A percentile compares a stretch with the other conserved stretches of the same genome.
phyloP scores from a whole-genome alignment of 2,888 invertebrate species.

The Melangyna quadrimaculata region DNA sequence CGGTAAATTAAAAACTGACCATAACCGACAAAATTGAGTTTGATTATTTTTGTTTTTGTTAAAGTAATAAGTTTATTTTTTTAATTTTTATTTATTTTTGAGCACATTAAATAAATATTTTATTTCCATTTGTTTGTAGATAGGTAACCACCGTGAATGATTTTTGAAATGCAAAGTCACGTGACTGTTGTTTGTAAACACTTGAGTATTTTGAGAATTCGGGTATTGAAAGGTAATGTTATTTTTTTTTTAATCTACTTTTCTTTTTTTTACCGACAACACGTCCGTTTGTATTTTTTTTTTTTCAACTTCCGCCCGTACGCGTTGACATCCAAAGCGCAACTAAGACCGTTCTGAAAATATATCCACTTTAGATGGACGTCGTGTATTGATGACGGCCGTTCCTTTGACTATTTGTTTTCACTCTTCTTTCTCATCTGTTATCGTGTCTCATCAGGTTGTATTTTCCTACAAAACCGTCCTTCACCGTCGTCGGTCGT shows the following conservation, averaged over 20 bases:
- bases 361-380: conserved; percentile 81
- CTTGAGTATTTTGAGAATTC: conserved; percentile 26
- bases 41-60: conserved; percentile 10
- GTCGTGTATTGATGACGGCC: conserved; percentile 70
- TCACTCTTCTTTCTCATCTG: conserved; percentile 37
- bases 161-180: conserved; percentile 29
- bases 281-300: background rate
- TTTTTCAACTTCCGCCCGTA: conserved; percentile 73
- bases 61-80: background rate
- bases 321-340: conserved; percentile 81
- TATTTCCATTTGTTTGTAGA: background rate
- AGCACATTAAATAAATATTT: background rate
- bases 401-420: conserved; percentile 33
- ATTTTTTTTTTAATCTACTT: background rate
- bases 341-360: conserved; percentile 78
- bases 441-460: conserved; percentile 4
- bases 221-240: conserved; percentile 3
- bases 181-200: conserved; percentile 66
- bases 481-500: conserved; percentile 55
- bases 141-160: background rate
- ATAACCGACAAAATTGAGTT: conserved; percentile 20
- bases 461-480: conserved; percentile 34
- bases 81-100: background rate
- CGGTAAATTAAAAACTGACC: conserved; percentile 69
- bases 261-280: conserved; percentile 11